phyloP scores from a whole-genome alignment of 2,113 vertebrate species.

The Tachuris rubrigastra region DNA sequence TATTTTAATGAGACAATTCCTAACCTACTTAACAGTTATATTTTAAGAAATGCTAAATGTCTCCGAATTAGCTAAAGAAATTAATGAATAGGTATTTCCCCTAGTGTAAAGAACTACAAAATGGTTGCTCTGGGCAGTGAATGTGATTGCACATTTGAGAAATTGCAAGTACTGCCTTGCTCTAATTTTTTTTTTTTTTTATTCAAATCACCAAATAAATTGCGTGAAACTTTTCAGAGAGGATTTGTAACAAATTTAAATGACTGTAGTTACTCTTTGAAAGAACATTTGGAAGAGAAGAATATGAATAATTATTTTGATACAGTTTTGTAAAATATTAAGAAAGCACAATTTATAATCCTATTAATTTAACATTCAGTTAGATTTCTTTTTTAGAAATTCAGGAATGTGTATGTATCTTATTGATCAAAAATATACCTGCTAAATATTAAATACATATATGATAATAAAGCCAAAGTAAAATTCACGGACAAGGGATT shows the following conservation, averaged over 20 bases:
- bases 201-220: not conserved
- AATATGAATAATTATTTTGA: not conserved
- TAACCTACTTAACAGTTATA: slow-evolving; percentile 21
- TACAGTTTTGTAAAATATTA: not conserved
- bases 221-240: not conserved
- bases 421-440: not conserved
- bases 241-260: not conserved
- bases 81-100: slow-evolving; percentile 29
- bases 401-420: not conserved
- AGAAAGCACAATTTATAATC: not conserved
- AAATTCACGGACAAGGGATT: not conserved
- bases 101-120: slow-evolving; percentile 25
- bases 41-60: not conserved
- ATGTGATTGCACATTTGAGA: not conserved
- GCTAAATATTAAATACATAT: not conserved
- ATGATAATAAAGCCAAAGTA: not conserved
- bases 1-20: not conserved
- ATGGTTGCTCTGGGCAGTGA: slow-evolving; percentile 36
- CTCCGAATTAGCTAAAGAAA: slow-evolving; percentile 34
- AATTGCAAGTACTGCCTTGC: not conserved
- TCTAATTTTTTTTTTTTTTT: not conserved
- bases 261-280: not conserved
- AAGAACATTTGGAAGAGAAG: not conserved
- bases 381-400: not conserved
- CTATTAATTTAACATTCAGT: not conserved